Percentiles rank a stretch among this genome's conserved stretches.
Conservation (phyloP, 2,888 invertebrate species). For the Synergus japonicus region DNA sequence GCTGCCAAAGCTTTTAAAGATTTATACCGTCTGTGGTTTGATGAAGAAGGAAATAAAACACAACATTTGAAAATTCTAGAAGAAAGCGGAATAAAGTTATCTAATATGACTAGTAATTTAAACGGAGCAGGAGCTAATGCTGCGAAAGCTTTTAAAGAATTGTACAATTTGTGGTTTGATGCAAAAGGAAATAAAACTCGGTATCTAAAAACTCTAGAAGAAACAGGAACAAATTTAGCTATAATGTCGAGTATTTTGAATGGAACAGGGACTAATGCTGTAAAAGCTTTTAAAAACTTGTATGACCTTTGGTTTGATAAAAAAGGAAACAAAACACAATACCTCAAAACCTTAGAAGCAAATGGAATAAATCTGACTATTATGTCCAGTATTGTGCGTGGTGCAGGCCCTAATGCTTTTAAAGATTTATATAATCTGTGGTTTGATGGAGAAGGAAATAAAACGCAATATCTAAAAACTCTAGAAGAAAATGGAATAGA, state of each 20-base stretch:
- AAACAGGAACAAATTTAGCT: slow-evolving; percentile 56
- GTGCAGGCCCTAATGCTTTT: slow-evolving; percentile 59
- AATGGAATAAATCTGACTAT: slow-evolving; percentile 56
- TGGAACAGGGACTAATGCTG: slow-evolving; percentile 57
- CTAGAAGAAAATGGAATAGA: slow-evolving; percentile 56
- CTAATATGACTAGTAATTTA: slow-evolving; percentile 60
- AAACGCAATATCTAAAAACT: slow-evolving; percentile 43
- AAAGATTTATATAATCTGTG: slow-evolving; percentile 61
- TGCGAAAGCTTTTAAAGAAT: slow-evolving; percentile 63
- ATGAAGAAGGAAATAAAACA: slow-evolving; percentile 55
- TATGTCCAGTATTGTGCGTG: slow-evolving; percentile 59
- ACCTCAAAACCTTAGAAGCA: slow-evolving; percentile 46
- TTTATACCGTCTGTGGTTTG: slow-evolving; percentile 56
- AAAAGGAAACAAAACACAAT: slow-evolving; percentile 56
- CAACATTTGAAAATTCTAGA: slow-evolving; percentile 42
- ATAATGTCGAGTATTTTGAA: slow-evolving; percentile 61
- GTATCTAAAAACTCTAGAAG: slow-evolving; percentile 45
- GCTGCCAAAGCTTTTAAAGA: slow-evolving; percentile 55
- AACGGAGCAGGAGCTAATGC: slow-evolving; percentile 53
- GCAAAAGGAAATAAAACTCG: slow-evolving; percentile 44
- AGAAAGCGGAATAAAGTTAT: slow-evolving; percentile 55
- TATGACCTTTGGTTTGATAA: slow-evolving; percentile 64
- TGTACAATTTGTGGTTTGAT: slow-evolving; percentile 62
- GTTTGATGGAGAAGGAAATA: slow-evolving; percentile 56
- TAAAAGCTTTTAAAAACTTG: slow-evolving; percentile 64